phyloP scores from a whole-genome alignment of 30 jellyfish, hydroid and myxozoan species.

The Chironex yamaguchii region DNA sequence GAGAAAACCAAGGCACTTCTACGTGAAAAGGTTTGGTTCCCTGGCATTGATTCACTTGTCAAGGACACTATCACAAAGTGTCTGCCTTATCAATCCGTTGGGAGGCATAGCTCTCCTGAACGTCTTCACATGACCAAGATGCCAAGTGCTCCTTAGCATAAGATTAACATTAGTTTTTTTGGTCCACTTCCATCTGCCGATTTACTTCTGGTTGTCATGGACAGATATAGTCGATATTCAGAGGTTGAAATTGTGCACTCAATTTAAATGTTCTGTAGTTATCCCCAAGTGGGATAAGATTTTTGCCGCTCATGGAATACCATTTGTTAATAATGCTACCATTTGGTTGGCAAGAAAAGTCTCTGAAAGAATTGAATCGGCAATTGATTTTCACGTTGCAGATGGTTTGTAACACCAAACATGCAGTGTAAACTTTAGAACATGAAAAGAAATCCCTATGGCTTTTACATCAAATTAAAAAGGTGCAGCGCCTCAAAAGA shows the following conservation, averaged over 20 bases:
- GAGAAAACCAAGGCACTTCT: constrained; percentile 39
- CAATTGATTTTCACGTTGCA: constrained; percentile 50
- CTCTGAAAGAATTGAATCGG: constrained; percentile 21
- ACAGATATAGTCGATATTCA: constrained; percentile 52
- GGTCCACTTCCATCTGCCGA: constrained; percentile 73
- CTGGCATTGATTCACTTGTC: constrained; percentile 29
- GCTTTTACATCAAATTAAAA: background rate
- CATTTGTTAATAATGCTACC: too few relatives aligned
- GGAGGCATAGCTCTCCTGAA: constrained; percentile 29
- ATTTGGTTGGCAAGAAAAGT: constrained; percentile 50
- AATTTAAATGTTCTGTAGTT: too few relatives aligned
- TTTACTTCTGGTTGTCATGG: constrained; percentile 54
- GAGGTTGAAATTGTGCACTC: constrained; percentile 72
- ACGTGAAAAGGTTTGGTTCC: constrained; percentile 54
- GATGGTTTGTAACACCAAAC: constrained; percentile 49
- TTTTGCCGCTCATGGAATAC: too few relatives aligned
- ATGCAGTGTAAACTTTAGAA: constrained; percentile 58
- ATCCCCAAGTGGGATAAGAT: too few relatives aligned
- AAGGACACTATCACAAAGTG: constrained; percentile 20
- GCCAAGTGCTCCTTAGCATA: constrained; percentile 58
- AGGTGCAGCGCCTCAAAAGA: constrained; percentile 19
- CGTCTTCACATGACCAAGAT: constrained; percentile 28
- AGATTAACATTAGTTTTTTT: constrained; percentile 20
- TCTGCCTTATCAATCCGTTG: constrained; percentile 59
- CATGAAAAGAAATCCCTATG: constrained; percentile 27